phyloP scores from a whole-genome alignment of 2,888 invertebrate species.

The Watsonalla binaria region DNA sequence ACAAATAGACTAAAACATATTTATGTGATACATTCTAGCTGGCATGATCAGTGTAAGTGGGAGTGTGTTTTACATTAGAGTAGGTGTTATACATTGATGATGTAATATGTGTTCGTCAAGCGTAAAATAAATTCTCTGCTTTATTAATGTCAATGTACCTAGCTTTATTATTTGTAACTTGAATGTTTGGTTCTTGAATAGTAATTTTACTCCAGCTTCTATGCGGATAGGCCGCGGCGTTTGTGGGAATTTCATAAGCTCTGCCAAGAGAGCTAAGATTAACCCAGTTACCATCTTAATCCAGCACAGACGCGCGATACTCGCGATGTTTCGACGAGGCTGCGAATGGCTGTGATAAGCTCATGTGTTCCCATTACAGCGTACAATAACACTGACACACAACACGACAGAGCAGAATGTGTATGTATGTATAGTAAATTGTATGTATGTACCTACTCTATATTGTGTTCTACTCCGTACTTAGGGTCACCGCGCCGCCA shows the following conservation, averaged over 20 bases:
- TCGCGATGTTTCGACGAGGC: not conserved
- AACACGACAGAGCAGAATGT: not conserved
- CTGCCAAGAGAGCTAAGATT: not conserved
- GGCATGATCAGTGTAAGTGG: too few relatives aligned
- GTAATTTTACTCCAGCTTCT: not conserved
- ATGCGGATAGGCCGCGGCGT: not conserved
- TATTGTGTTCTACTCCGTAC: slow-evolving; percentile 21
- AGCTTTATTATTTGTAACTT: too few relatives aligned
- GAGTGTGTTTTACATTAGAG: too few relatives aligned
- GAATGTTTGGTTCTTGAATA: too few relatives aligned
- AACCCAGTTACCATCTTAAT: not conserved
- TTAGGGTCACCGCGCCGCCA: slow-evolving; percentile 44
- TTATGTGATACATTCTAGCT: too few relatives aligned
- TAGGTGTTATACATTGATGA: too few relatives aligned
- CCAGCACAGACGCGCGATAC: too few relatives aligned
- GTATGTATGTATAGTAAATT: not conserved
- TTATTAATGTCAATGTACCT: too few relatives aligned
- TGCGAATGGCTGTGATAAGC: not conserved
- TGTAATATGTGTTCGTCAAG: too few relatives aligned
- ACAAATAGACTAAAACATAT: too few relatives aligned
- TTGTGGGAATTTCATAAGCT: not conserved
- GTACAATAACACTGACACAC: not conserved
- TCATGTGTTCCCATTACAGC: not conserved
- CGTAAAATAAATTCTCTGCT: too few relatives aligned
- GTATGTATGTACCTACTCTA: not conserved